Conservation (phyloP, 2,797 vertebrate species). For the Otolemur crassicaudatus region DNA sequence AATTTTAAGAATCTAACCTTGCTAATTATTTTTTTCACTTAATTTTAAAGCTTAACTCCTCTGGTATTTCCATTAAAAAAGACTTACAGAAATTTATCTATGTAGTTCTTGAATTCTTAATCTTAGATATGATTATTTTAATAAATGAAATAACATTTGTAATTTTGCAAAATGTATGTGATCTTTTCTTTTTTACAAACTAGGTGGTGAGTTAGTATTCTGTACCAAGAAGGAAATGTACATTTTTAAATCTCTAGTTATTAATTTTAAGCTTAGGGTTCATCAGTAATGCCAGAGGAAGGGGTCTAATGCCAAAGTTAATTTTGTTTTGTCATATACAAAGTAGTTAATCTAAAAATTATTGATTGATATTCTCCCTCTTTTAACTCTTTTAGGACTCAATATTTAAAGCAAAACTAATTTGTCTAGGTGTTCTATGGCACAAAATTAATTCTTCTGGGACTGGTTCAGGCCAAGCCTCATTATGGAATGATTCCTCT, state of each 20-base stretch:
- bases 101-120: slow-evolving; percentile 52
- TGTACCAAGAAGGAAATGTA: slow-evolving; percentile 51
- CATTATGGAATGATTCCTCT: slow-evolving; percentile 72
- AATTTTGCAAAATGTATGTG: slow-evolving; percentile 51
- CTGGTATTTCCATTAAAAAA: slow-evolving; percentile 51
- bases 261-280: slow-evolving; percentile 79
- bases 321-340: slow-evolving; percentile 87
- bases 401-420: slow-evolving; percentile 88
- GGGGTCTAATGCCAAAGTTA: slow-evolving; percentile 85
- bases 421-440: slow-evolving; percentile 86
- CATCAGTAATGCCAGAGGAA: slow-evolving; percentile 84
- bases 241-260: slow-evolving; percentile 66
- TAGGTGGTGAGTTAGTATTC: slow-evolving; percentile 48
- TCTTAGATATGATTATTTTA: slow-evolving; percentile 53
- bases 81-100: background rate
- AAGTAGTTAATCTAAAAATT: slow-evolving; percentile 86
- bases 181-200: slow-evolving; percentile 46
- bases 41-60: slow-evolving; percentile 40
- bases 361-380: slow-evolving; percentile 85
- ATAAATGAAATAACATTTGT: slow-evolving; percentile 60
- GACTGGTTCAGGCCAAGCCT: slow-evolving; percentile 78
- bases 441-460: slow-evolving; percentile 86
- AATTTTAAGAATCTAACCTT: slow-evolving; percentile 55
- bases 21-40: slow-evolving; percentile 57
- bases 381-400: slow-evolving; percentile 86